These are phyloP conservation scores for Peromyscus leucopus DNA, from an alignment of 2,113 vertebrate species.

Conservation along the genomic window DNA sequence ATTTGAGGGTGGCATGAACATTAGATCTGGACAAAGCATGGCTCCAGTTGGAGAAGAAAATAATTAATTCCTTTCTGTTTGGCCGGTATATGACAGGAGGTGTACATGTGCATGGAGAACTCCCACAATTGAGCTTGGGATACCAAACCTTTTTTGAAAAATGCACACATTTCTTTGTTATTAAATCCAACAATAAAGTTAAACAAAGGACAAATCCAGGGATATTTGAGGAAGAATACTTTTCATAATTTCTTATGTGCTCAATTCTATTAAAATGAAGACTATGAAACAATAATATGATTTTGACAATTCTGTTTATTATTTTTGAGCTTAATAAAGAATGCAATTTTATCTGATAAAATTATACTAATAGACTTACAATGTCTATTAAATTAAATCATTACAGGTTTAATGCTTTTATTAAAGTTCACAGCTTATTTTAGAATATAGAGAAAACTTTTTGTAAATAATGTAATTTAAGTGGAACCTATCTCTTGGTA, in stretches of 20 bases:
- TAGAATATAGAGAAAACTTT: conserved; percentile 27
- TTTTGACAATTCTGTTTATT: conserved; percentile 24
- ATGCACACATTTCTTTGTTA: background rate
- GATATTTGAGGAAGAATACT: conserved; percentile 56
- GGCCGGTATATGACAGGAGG: background rate
- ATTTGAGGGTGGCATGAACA: background rate
- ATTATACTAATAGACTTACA: conserved; percentile 32
- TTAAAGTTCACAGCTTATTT: conserved; percentile 53
- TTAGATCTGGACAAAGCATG: background rate
- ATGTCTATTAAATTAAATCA: conserved; percentile 43
- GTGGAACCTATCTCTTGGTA: background rate
- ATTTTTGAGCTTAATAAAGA: conserved; percentile 53
- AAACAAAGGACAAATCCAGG: conserved; percentile 71
- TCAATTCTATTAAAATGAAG: conserved; percentile 21
- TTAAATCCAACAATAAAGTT: conserved; percentile 47
- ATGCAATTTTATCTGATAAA: conserved; percentile 40
- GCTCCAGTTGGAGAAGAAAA: background rate
- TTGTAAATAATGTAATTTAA: conserved; percentile 39
- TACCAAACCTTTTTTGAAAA: conserved; percentile 49
- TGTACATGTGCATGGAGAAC: background rate
- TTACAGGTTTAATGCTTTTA: conserved; percentile 55
- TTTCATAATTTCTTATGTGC: conserved; percentile 1
- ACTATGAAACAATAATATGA: conserved; percentile 61
- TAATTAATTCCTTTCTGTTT: background rate
- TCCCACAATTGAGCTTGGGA: background rate